phyloP scores from a whole-genome alignment of 92 coral and sea anemone species.

The Umimayanthus kanabou region DNA sequence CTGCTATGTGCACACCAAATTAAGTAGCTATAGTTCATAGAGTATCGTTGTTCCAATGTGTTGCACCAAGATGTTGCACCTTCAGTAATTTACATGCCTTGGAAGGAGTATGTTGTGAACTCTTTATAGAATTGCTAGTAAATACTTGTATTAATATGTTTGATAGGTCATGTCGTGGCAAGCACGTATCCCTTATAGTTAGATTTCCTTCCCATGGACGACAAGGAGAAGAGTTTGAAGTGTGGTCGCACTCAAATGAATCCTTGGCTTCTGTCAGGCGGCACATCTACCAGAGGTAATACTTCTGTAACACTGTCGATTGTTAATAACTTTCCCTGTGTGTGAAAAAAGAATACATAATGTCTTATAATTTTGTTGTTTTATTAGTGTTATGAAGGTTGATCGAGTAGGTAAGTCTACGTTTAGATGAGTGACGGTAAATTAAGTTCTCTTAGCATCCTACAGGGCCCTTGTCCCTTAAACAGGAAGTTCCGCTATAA shows the following conservation, averaged over 20 bases:
- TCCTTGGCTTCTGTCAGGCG: conserved; percentile 94
- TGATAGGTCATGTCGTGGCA: conserved; percentile 85
- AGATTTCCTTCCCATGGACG: conserved; percentile 97
- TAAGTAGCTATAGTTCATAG: too few species aligned
- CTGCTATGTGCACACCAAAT: too few species aligned
- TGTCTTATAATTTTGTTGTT: too few species aligned
- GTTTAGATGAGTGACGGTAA: too few species aligned
- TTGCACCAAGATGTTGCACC: too few species aligned
- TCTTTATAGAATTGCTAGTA: neutral
- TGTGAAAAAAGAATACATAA: neutral
- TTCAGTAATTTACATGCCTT: too few species aligned
- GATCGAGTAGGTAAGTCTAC: too few species aligned
- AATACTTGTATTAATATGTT: neutral
- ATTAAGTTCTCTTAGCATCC: too few species aligned
- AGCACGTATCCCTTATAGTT: conserved; percentile 88
- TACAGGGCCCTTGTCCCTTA: neutral
- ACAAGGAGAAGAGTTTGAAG: conserved; percentile 97
- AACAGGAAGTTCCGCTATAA: too few species aligned
- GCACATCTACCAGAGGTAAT: conserved; percentile 87
- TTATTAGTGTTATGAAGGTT: too few species aligned
- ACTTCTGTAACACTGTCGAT: neutral
- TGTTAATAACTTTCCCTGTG: neutral
- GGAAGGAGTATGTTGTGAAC: neutral
- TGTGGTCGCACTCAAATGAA: conserved; percentile 96
- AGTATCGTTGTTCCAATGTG: too few species aligned